These are phyloP conservation scores for Xenopus laevis DNA, from an alignment of 2,113 vertebrate genomes.

Conservation along the genomic window DNA sequence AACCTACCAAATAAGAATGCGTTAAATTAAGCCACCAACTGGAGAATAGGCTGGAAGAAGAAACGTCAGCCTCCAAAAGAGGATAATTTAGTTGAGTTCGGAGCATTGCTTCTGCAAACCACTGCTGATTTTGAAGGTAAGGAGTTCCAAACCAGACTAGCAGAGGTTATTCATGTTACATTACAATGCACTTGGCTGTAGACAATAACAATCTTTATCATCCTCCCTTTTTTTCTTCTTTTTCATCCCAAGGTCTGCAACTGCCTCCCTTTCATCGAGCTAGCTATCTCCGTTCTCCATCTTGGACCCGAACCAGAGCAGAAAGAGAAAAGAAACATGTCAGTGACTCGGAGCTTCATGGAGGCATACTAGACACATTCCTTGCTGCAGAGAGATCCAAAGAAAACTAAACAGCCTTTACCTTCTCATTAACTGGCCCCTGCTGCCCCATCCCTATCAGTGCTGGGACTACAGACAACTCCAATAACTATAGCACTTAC, in stretches of 20 bases:
- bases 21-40: too few relatives aligned
- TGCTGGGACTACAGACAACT: constrained; percentile 5
- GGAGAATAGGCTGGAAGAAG: too few relatives aligned
- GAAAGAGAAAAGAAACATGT: constrained; percentile 82
- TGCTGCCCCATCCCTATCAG: neutral
- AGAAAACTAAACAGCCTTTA: constrained; percentile 60
- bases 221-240: neutral
- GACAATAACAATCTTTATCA: too few relatives aligned
- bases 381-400: constrained; percentile 80
- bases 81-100: too few relatives aligned
- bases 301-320: constrained; percentile 80
- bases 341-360: constrained; percentile 73
- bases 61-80: too few relatives aligned
- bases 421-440: neutral
- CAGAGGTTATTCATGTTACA: too few relatives aligned
- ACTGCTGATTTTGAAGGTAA: too few relatives aligned
- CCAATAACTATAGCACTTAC: constrained; percentile 19
- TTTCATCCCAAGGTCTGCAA: constrained; percentile 70
- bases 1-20: too few relatives aligned
- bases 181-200: too few relatives aligned
- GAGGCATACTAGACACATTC: constrained; percentile 66
- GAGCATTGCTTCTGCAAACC: too few relatives aligned
- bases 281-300: constrained; percentile 85
- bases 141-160: too few relatives aligned
- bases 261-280: constrained; percentile 68